Conservation (phyloP, 2,797 vertebrate genomes). For the Huso huso region DNA sequence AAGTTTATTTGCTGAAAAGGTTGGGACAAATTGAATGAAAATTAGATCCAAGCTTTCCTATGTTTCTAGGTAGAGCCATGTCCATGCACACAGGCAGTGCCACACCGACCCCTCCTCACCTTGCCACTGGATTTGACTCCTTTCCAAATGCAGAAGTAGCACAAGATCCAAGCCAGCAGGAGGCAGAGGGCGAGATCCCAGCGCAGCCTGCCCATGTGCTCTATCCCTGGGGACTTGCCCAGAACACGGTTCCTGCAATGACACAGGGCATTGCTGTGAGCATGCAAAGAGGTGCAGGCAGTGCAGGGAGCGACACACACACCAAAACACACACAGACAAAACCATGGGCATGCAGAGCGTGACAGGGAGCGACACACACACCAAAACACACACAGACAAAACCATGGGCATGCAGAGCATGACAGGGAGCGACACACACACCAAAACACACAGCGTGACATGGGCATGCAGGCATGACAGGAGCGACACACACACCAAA, state of each 20-base stretch:
- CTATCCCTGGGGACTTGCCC: slow-evolving; percentile 53
- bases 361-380: neutral
- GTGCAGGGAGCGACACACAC: neutral
- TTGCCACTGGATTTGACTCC: slow-evolving; percentile 71
- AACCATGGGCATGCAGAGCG: neutral
- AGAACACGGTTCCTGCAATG: slow-evolving; percentile 62
- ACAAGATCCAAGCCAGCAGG: slow-evolving; percentile 63
- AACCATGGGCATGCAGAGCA: neutral
- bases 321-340: slow-evolving; percentile 6
- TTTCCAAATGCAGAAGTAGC: slow-evolving; percentile 76
- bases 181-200: slow-evolving; percentile 65
- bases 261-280: too few species aligned
- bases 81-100: too few species aligned
- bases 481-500: too few species aligned
- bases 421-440: too few species aligned
- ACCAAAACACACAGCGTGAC: too few species aligned
- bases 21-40: too few species aligned
- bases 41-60: too few species aligned
- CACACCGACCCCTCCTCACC: slow-evolving; percentile 30
- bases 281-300: too few species aligned
- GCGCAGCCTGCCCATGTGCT: slow-evolving; percentile 51
- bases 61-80: too few species aligned
- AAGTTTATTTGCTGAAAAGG: too few species aligned
- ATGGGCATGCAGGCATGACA: too few species aligned
- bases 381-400: slow-evolving; percentile 10